These are phyloP conservation scores for Malaclemys terrapin DNA, from an alignment of 2,113 vertebrate genomes.

Conservation along the genomic window DNA sequence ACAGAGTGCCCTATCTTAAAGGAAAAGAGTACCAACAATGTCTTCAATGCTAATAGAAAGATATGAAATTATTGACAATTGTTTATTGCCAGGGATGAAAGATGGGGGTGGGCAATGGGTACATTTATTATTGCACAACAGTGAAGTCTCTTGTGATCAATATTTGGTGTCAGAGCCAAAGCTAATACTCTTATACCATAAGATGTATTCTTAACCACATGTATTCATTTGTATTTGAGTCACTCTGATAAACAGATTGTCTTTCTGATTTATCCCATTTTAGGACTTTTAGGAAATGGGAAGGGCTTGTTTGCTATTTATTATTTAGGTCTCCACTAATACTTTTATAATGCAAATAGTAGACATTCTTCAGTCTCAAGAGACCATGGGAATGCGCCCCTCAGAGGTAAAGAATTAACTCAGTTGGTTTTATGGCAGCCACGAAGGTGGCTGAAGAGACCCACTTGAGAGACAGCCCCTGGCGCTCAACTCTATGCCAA, in stretches of 20 bases:
- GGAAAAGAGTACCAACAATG: background rate
- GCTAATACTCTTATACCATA: background rate
- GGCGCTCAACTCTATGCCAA: no score
- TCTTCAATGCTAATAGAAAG: slow-evolving; percentile 19
- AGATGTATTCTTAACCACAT: background rate
- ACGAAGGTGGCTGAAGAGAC: no score
- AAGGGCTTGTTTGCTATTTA: background rate
- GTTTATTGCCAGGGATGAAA: slow-evolving; percentile 23
- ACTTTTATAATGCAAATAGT: background rate
- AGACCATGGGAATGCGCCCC: no score
- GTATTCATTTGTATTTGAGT: background rate
- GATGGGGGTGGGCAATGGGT: background rate
- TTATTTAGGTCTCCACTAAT: background rate
- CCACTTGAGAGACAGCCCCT: no score
- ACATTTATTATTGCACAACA: background rate
- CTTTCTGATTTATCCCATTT: background rate
- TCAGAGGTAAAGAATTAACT: no score
- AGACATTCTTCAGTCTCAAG: no score
- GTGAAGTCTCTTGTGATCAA: background rate
- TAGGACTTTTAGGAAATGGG: background rate
- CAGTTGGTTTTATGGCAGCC: no score
- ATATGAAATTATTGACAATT: background rate
- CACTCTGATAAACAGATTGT: background rate
- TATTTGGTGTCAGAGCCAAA: background rate
- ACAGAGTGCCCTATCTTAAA: background rate